These are phyloP conservation scores for Drosophila neonasuta DNA, from an alignment of 2,888 invertebrate species.

Conservation along the genomic window DNA sequence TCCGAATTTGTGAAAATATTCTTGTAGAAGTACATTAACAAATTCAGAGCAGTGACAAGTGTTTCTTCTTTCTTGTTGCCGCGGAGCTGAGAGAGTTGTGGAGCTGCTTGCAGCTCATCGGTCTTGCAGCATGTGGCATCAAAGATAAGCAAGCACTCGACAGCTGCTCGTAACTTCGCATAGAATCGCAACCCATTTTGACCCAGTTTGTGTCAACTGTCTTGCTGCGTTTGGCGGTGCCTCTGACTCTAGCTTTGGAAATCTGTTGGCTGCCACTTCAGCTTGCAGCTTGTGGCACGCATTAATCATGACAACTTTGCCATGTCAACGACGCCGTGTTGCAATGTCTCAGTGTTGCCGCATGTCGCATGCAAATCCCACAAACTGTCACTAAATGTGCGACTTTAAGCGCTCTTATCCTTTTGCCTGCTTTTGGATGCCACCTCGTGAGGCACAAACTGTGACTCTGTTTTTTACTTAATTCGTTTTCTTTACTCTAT, in stretches of 20 bases:
- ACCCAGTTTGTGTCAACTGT: conserved; percentile 44
- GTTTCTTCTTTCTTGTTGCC: too few species aligned
- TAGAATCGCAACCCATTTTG: conserved; percentile 42
- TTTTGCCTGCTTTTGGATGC: conserved; percentile 39
- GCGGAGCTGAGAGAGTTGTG: too few species aligned
- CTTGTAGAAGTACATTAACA: too few species aligned
- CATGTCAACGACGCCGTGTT: conserved; percentile 52
- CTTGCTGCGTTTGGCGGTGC: neutral
- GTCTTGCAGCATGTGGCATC: conserved; percentile 12
- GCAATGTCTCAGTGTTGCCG: conserved; percentile 27
- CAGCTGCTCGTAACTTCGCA: conserved; percentile 13
- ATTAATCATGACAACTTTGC: conserved; percentile 74
- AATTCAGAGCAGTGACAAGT: too few species aligned
- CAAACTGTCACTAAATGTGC: conserved; percentile 77
- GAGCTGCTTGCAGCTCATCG: too few species aligned
- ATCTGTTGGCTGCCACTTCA: conserved; percentile 46
- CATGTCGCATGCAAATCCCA: conserved; percentile 68
- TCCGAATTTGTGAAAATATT: too few species aligned
- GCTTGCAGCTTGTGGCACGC: conserved; percentile 59
- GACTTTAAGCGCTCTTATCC: conserved; percentile 77
- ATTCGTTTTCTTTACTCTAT: conserved; percentile 9
- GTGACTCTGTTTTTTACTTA: conserved; percentile 25
- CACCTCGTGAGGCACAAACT: conserved; percentile 25
- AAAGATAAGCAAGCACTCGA: conserved; percentile 10
- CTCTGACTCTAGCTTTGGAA: conserved; percentile 14